Percentiles rank a stretch among this genome's conserved stretches.
Evolutionary conservation across 2,113 vertebrate genomes (phyloP).

Genomic region (Aythya baeri): DNA sequence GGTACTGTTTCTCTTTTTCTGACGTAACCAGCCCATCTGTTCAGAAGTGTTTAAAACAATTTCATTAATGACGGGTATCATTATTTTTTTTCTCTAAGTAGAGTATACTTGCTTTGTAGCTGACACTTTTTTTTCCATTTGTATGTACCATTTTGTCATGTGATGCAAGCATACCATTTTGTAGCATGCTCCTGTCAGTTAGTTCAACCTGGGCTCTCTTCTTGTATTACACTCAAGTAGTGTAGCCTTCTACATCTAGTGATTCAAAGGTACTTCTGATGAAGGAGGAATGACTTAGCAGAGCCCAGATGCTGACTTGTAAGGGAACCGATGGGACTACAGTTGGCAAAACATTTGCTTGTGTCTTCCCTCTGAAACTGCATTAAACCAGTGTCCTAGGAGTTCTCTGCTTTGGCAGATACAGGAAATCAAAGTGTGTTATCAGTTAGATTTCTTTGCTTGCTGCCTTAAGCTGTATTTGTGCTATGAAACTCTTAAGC

Average conservation of each 20-base stretch:
- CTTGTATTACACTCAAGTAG: not conserved
- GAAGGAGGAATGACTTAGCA: not conserved
- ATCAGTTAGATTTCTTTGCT: not conserved
- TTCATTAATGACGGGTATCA: not conserved
- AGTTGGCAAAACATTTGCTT: not conserved
- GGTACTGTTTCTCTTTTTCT: conserved; percentile 66
- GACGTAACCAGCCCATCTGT: conserved; percentile 54
- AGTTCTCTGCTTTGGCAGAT: not conserved
- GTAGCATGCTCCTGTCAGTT: not conserved
- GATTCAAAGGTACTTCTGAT: not conserved
- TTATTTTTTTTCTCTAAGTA: conserved; percentile 2
- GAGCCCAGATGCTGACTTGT: not conserved
- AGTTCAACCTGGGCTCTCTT: not conserved
- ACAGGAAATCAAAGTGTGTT: not conserved
- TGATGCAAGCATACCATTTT: not conserved
- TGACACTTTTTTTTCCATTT: not conserved
- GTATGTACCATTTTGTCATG: not conserved
- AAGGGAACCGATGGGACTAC: not conserved
- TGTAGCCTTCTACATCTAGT: not conserved
- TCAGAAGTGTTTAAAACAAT: not conserved
- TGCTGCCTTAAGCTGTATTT: not conserved
- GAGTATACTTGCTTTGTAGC: not conserved
- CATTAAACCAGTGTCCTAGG: not conserved
- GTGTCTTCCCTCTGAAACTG: not conserved
- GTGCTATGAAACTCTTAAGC: not conserved